Conservation (phyloP, 64 coral and sea anemone species). For the Porites australiensis region DNA sequence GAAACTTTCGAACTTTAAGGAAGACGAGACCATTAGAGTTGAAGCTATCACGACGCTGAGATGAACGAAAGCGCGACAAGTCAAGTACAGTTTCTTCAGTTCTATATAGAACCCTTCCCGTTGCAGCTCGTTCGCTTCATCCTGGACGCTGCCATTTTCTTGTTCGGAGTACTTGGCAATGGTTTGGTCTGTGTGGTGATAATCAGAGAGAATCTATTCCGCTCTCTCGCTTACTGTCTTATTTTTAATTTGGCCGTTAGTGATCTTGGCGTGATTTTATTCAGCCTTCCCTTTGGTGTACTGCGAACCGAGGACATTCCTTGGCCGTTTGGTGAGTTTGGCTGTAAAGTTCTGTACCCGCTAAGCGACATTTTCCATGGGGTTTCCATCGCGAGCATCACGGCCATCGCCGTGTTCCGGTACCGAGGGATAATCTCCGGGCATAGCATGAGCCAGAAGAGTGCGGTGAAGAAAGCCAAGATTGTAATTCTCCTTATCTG, state of each 20-base stretch:
- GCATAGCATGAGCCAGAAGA: constrained; percentile 46
- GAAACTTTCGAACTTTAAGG: background rate
- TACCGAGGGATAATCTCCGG: constrained; percentile 85
- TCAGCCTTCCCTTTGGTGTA: constrained; percentile 85
- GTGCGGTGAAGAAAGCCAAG: constrained; percentile 28
- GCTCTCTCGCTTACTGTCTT: constrained; percentile 73
- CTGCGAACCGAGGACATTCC: constrained; percentile 76
- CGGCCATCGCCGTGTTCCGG: constrained; percentile 78
- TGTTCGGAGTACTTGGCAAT: constrained; percentile 77
- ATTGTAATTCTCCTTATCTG: constrained; percentile 69
- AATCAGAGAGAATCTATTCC: constrained; percentile 72
- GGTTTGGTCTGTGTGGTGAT: constrained; percentile 81
- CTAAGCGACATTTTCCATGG: constrained; percentile 90
- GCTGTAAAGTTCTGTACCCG: constrained; percentile 87
- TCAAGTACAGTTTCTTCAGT: constrained; percentile 7
- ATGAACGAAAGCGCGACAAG: background rate
- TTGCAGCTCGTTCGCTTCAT: constrained; percentile 57
- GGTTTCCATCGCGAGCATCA: constrained; percentile 85
- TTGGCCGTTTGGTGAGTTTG: constrained; percentile 87
- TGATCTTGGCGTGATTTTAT: constrained; percentile 76
- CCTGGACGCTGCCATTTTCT: constrained; percentile 70
- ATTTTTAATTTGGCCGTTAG: constrained; percentile 82
- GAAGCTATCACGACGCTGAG: background rate
- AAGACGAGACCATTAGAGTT: background rate
- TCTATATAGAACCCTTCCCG: constrained; percentile 73